Evolutionary conservation across 2,888 invertebrate genomes (phyloP), one percentile per base, ranked within the genome.

Genomic region (Melipona beecheii): DNA sequence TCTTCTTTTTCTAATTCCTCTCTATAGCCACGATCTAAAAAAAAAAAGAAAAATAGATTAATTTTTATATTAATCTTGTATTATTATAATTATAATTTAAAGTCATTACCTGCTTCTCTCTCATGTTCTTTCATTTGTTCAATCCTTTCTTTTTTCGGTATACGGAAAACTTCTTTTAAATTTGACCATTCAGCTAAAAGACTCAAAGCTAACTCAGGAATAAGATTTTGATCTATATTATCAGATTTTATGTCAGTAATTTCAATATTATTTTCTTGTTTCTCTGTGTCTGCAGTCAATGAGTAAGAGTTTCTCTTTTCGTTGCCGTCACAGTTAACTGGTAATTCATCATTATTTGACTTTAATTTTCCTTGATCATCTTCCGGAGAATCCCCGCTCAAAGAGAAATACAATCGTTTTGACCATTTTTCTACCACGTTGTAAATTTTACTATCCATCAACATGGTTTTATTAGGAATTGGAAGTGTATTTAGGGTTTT

Each of bases 81-180:
- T 49, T 13, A 15, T 58, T 56, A 19, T 24, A 71, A 64, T 58
- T 31, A 56, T 50, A 54, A 71, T 68, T 71, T 17, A 36, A 62
- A 31, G 50, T 64, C 60, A 89, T 80, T 68, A 95, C 98, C 98
- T 13, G 98, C 98, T 95, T 98, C 98, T 58, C 98, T 95, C 95
- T 99, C 99, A 93, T 98, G 98, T 93, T 98, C 98, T 93, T 98
- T 98, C 97, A 99, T 98, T 94, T 98, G 98, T 92, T 99, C 98
- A 84, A 98, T 97, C 78, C 98, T 96, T 93, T 99, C 98, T 90
- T 98, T 98, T 95, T 98, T 98, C 1, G 99, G 99, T 92, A 99
- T 99, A 93, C 98, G 97, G 94, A 98, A 99, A 21, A 96, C 96
- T 94, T 97, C 97, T 94, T 97, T 97, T 68, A 97, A 94, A 93